Evolutionary conservation across 1,140 invertebrate genomes (phyloP).

Genomic region (Lanistes nyassanus): DNA sequence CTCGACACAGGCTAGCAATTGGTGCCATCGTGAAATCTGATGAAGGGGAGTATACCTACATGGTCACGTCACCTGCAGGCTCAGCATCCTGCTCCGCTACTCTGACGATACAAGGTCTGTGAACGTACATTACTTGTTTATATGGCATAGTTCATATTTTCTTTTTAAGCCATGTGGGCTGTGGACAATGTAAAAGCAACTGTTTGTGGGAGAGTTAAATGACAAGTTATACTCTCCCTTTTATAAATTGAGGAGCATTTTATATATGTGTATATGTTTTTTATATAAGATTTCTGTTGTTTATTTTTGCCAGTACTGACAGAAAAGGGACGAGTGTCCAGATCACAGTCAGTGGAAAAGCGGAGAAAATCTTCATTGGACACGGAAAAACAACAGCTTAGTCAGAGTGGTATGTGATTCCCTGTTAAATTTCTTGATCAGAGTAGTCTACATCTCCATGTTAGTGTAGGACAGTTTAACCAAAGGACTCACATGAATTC

Average conservation of each 20-base stretch:
- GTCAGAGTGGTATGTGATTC: conserved; percentile 37
- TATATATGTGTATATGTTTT: no score
- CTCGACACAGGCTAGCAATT: conserved; percentile 37
- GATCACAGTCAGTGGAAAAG: conserved; percentile 7
- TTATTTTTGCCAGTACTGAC: conserved; percentile 3
- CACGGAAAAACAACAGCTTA: conserved; percentile 26
- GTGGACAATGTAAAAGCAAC: no score
- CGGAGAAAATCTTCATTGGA: conserved; percentile 2
- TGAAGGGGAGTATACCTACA: conserved; percentile 49
- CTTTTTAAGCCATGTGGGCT: no score
- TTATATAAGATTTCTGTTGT: background rate
- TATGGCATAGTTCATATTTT: background rate
- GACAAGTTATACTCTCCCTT: no score
- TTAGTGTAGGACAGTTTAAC: no score
- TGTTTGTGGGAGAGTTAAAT: no score
- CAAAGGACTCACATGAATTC: no score
- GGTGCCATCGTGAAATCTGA: conserved; percentile 34
- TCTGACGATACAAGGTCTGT: conserved; percentile 32
- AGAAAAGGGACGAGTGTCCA: conserved; percentile 11
- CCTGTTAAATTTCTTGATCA: no score
- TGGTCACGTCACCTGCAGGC: conserved; percentile 39
- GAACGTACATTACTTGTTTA: background rate
- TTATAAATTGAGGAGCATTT: no score
- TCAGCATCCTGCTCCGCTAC: conserved; percentile 42
- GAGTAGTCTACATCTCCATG: no score